These are phyloP conservation scores for Campylomormyrus tamandua DNA, from an alignment of 2,113 vertebrate species.

Conservation along the genomic window DNA sequence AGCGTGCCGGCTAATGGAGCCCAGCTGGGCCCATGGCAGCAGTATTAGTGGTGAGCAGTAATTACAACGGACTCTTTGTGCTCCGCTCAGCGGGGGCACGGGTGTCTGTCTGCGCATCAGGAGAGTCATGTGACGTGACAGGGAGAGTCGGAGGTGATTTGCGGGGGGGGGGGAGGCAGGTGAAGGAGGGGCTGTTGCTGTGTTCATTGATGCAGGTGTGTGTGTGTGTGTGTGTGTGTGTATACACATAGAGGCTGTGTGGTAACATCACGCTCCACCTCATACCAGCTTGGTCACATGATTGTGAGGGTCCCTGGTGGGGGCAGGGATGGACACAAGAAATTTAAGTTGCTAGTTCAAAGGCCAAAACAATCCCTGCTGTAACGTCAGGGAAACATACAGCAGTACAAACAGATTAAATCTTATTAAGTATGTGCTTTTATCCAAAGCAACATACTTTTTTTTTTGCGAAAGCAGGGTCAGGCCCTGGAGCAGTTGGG, in stretches of 20 bases:
- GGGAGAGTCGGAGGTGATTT: neutral
- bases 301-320: neutral
- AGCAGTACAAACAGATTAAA: neutral
- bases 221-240: neutral
- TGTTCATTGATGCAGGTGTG: neutral
- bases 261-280: neutral
- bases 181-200: neutral
- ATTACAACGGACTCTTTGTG: slow-evolving; percentile 48
- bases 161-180: neutral
- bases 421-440: neutral
- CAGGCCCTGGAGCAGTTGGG: neutral
- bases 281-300: neutral
- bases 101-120: slow-evolving; percentile 38
- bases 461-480: neutral
- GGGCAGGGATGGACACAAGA: neutral
- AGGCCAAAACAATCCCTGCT: neutral
- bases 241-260: neutral
- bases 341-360: neutral
- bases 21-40: slow-evolving; percentile 49
- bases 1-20: slow-evolving; percentile 46
- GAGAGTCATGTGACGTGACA: neutral
- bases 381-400: neutral
- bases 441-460: neutral
- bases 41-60: slow-evolving; percentile 48
- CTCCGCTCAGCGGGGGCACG: slow-evolving; percentile 16